phyloP scores from a whole-genome alignment of 2,888 invertebrate genomes.

The Epirrhoe tristata region DNA sequence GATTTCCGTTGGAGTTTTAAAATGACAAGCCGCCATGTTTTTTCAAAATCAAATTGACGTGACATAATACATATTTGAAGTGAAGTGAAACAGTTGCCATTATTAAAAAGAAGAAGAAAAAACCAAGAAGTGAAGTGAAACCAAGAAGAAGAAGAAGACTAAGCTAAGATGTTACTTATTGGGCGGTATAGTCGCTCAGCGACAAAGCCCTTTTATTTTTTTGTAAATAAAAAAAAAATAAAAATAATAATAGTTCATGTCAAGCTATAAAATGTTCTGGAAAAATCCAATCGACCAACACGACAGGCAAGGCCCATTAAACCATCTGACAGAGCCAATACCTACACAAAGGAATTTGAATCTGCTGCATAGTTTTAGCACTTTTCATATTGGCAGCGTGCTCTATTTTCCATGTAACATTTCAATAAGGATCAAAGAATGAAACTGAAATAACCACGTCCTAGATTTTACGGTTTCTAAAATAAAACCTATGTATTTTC shows the following conservation, averaged over 20 bases:
- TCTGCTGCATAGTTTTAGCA: conserved; percentile 14
- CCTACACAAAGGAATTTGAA: conserved; percentile 17
- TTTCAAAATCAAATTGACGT: too few species aligned
- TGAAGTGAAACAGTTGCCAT: too few species aligned
- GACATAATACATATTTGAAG: too few species aligned
- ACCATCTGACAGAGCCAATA: conserved; percentile 5
- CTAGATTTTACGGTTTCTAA: not conserved
- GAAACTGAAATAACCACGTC: not conserved
- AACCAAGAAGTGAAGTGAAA: too few species aligned
- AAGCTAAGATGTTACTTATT: too few species aligned
- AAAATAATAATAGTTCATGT: not conserved
- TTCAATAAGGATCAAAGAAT: conserved; percentile 7
- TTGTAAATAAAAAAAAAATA: too few species aligned
- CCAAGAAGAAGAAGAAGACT: too few species aligned
- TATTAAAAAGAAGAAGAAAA: too few species aligned
- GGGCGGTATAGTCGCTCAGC: too few species aligned
- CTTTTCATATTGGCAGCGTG: conserved; percentile 7
- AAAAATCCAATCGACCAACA: conserved; percentile 3
- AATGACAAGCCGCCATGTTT: too few species aligned
- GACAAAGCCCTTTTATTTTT: too few species aligned
- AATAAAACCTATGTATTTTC: not conserved
- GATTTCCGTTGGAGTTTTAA: too few species aligned
- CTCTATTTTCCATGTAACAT: conserved; percentile 7
- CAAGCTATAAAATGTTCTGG: not conserved
- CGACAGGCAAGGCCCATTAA: not conserved